Conservation (phyloP, 2,113 vertebrate species). For the Vanacampus margaritifer region DNA sequence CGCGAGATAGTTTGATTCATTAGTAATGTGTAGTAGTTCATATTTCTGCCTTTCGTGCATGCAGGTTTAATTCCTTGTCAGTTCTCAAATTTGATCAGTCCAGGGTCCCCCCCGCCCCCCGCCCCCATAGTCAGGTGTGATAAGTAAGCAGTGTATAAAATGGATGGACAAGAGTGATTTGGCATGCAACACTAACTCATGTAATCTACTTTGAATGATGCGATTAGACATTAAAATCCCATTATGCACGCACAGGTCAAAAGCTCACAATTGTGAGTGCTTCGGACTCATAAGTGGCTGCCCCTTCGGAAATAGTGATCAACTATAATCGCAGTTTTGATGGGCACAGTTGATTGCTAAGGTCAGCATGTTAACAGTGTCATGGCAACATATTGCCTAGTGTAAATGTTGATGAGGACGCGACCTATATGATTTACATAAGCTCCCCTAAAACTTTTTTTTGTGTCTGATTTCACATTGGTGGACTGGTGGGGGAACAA, state of each 20-base stretch:
- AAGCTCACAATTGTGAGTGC: not conserved
- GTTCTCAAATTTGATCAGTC: not conserved
- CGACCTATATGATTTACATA: not conserved
- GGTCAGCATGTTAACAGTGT: not conserved
- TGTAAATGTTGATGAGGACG: not conserved
- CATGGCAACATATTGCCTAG: not conserved
- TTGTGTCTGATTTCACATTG: no score
- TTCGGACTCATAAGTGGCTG: not conserved
- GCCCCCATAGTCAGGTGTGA: not conserved
- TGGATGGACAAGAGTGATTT: conserved; percentile 1
- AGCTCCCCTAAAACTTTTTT: not conserved
- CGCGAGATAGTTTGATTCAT: not conserved
- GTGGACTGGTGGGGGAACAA: no score
- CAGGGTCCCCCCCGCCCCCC: not conserved
- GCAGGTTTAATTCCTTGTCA: not conserved
- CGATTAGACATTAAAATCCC: not conserved
- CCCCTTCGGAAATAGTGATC: not conserved
- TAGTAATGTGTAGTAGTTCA: not conserved
- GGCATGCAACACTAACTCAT: not conserved
- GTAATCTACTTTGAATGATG: not conserved
- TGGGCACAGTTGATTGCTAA: not conserved
- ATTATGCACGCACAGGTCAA: not conserved
- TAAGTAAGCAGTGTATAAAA: not conserved
- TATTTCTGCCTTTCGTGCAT: not conserved
- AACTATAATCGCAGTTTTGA: not conserved